Base-by-base conservation (phyloP, 2,797 vertebrate genomes). In the Spondyliosoma cantharus region DNA sequence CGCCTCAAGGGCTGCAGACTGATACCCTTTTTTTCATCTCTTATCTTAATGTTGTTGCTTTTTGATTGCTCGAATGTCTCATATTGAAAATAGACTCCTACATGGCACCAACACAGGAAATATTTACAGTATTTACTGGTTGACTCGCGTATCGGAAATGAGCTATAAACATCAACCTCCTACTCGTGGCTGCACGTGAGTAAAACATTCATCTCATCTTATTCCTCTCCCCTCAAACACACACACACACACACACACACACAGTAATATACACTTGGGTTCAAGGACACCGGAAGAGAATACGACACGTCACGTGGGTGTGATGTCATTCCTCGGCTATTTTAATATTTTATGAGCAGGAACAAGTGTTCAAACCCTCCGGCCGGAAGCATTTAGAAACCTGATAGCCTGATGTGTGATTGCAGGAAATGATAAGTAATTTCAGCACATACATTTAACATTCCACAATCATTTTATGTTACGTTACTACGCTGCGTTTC, bases 211-310 rank as follows among this genome's bases (percentile, higher is more conserved):
- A 73, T 49, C 25, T 52, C 7, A 48, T 52, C 22, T 5, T 25
- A 46, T 20, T 59, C 24, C n/a, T 43, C 25, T 5, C 14, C 19
- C n/a, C 29, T 7, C 22, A 8, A 43, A 42, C 29, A 32, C 29
- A 32, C 29, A 32, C 29, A 32, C 29, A 32, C 29, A 32, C 29
- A 32, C 29, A 29, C 46, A 70, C 17, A 46, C 29, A 49, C 68
- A 22, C 32, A 43, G 15, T n/a, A 5, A 11, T 20, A 42, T 0
- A 15, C 48, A 45, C 42, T 58, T 9, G 8, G 2, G 24, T 54
- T 76, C 75, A 85, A 82, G 80, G 81, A 64, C 69, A 86, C 63
- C 63, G 73, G 64, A 76, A 86, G 50, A 56, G 14, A 82, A 77
- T 29, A 64, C 27, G 57, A 63, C 54, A 13, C 37, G 6, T 48